These are phyloP conservation scores for Lepidocyrtoides sp. DNA, from an alignment of 2,888 invertebrate genomes.

Conservation along the genomic window DNA sequence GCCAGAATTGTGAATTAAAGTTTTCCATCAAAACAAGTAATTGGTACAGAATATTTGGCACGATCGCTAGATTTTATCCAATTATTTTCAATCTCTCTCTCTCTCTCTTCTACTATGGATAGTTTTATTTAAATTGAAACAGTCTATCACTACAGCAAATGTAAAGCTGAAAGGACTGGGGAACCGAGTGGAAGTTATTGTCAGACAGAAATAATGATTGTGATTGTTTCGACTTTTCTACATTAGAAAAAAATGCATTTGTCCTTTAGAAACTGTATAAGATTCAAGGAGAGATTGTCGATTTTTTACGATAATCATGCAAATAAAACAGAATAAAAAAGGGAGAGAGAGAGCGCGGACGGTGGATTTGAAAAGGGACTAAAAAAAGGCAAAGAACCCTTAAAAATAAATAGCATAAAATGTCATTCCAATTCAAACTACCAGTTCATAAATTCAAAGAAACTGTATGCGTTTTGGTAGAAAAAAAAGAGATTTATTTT, in stretches of 20 bases:
- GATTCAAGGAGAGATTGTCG: background rate
- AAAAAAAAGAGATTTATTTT: constrained; percentile 42
- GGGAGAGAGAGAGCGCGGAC: background rate
- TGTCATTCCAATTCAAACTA: background rate
- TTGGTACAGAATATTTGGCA: too few species aligned
- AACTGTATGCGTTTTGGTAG: background rate
- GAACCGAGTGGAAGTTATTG: background rate
- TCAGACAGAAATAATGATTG: background rate
- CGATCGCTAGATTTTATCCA: too few species aligned
- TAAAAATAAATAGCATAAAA: background rate
- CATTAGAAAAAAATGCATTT: background rate
- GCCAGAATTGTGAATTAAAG: too few species aligned
- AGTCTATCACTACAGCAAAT: too few species aligned
- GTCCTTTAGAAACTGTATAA: background rate
- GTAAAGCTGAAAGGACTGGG: background rate
- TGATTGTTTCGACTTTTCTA: background rate
- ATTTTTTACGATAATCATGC: background rate
- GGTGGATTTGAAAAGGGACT: background rate
- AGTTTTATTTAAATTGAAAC: too few species aligned
- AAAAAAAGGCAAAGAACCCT: background rate
- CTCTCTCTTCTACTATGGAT: too few species aligned
- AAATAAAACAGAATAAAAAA: too few species aligned
- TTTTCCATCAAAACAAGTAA: too few species aligned
- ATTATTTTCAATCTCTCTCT: too few species aligned
- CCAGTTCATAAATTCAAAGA: background rate